Conservation (phyloP, 1,140 invertebrate species). For the Zaprionus vittiger region DNA sequence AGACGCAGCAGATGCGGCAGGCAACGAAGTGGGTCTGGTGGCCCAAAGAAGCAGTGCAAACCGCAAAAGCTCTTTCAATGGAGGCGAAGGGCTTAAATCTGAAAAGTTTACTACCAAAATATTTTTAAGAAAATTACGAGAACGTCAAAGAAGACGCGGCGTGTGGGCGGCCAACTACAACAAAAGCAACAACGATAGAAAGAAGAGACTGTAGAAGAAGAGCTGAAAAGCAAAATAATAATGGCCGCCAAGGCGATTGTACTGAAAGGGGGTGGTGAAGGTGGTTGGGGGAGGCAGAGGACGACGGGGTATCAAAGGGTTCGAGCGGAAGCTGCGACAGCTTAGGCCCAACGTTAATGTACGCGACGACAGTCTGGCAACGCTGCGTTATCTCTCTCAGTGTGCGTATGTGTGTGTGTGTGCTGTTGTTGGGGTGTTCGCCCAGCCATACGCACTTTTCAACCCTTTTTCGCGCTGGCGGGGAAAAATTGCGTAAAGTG, state of each 20-base stretch:
- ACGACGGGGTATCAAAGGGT: constrained; percentile 32
- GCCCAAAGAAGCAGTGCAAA: constrained; percentile 56
- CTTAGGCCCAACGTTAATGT: constrained; percentile 35
- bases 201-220: constrained; percentile 8
- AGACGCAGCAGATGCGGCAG: neutral
- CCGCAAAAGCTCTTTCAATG: constrained; percentile 62
- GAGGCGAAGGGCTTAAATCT: constrained; percentile 73
- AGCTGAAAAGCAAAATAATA: constrained; percentile 68
- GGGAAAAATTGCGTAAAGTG: constrained; percentile 81
- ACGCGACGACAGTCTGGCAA: constrained; percentile 66
- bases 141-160: constrained; percentile 53
- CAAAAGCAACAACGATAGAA: neutral
- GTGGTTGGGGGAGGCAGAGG: neutral
- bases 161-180: neutral
- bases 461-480: constrained; percentile 78
- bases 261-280: neutral
- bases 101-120: constrained; percentile 77
- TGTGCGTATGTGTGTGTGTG: constrained; percentile 28
- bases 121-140: constrained; percentile 78
- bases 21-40: neutral
- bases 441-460: constrained; percentile 73
- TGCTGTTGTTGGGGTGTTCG: constrained; percentile 44
- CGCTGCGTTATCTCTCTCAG: constrained; percentile 33
- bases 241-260: constrained; percentile 59
- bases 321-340: constrained; percentile 35